These are phyloP conservation scores for Pseudonaja textilis DNA, from an alignment of 2,113 vertebrate species.

Conservation along the genomic window DNA sequence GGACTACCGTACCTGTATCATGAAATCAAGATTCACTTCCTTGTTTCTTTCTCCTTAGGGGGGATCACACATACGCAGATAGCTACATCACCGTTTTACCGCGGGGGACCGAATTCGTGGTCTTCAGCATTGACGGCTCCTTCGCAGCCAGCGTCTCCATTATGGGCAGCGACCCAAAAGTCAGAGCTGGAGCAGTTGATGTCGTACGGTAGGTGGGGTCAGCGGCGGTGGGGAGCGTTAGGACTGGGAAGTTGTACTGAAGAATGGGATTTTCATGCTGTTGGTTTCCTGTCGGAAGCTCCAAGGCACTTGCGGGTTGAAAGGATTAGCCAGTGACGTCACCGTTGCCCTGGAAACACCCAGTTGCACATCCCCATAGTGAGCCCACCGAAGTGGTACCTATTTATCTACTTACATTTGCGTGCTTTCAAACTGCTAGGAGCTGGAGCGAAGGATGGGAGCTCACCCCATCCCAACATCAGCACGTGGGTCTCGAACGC, in stretches of 20 bases:
- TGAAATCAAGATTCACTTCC: not conserved
- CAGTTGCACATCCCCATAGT: not conserved
- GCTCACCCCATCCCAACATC: not conserved
- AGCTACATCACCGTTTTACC: slow-evolving; percentile 92
- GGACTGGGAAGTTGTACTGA: not conserved
- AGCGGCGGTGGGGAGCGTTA: not conserved
- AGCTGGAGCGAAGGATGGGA: not conserved
- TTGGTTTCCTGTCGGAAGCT: not conserved
- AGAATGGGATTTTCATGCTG: not conserved
- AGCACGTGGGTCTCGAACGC: not conserved
- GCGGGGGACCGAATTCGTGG: slow-evolving; percentile 89
- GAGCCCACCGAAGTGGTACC: not conserved
- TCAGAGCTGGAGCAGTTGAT: slow-evolving; percentile 93
- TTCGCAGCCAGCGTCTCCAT: slow-evolving; percentile 99
- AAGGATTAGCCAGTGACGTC: not conserved
- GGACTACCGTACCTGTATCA: no score
- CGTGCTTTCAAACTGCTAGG: not conserved
- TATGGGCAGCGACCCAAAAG: slow-evolving; percentile 99
- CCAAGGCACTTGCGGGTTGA: not conserved
- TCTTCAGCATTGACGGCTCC: slow-evolving; percentile 98
- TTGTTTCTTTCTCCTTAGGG: slow-evolving; percentile 69
- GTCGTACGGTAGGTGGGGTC: slow-evolving; percentile 85
- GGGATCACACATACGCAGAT: slow-evolving; percentile 93
- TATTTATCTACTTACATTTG: not conserved
- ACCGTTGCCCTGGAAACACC: not conserved